Base-by-base conservation (phyloP, 1,140 invertebrate species). In the Saccostrea echinata region DNA sequence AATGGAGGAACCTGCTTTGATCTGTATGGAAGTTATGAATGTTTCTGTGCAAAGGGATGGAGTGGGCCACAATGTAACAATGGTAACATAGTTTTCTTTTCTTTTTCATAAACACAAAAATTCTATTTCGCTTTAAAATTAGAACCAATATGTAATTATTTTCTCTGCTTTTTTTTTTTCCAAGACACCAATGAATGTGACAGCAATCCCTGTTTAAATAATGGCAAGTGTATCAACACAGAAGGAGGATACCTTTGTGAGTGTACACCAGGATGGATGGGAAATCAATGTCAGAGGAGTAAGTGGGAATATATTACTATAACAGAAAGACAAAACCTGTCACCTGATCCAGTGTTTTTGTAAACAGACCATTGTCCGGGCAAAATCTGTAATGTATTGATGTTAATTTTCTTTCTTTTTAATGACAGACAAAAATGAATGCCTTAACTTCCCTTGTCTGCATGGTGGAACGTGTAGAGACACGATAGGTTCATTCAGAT, bases 371-470 rank as follows among this genome's bases (percentile, higher is more conserved):
- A 43, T 43, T 43, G 43, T 6, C 43, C 9, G 43, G 43, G 1
- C 9, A 43, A 43, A 43, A 43, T 43, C 43, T 43, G 43, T 9
- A 43, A 33, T 80, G 27, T 27, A 80, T 16, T 0, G 27, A 43
- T 1, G 6, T 76, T n/a, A 76, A n/a, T 76, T 76, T 30, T 30
- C 24, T 30, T 76, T 76, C n/a, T 24, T 35, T 27, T n/a, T 16
- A 76, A 24, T 84, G 1, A 52, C 43, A 91, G 96, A 96, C 84
- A 98, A 94, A 95, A 68, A 96, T 96, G 90, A 88, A 96, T 99
- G 98, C 94, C 97, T 98, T 92, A 98, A 97, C 18, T 71, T 96
- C 68, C 97, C 97, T 0, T 98, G 98, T 94, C 95, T 96, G 52
- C 98, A 98, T 94, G 97, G 97, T 52, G 98, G 97, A 43, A 97